phyloP scores from a whole-genome alignment of 2,888 invertebrate species.

The Onthophagus sagittarius region DNA sequence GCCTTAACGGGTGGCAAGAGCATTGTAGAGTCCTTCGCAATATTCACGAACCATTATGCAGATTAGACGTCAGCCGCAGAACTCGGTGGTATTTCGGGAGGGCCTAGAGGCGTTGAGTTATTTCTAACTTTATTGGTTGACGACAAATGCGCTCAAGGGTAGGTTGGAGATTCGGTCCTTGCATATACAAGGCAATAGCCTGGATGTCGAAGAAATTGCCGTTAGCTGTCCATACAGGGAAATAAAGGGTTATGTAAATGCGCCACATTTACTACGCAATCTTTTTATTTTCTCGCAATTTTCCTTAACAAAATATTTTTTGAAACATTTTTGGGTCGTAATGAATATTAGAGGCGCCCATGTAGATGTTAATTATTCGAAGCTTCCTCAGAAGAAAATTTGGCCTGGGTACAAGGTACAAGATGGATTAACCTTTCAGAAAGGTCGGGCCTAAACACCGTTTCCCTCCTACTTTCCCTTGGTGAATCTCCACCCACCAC shows the following conservation, averaged over 20 bases:
- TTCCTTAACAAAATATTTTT: background rate
- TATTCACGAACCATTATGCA: constrained; percentile 21
- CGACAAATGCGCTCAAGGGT: background rate
- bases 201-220: background rate
- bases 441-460: background rate
- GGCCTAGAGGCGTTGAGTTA: background rate
- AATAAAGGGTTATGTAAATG: background rate
- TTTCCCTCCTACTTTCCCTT: background rate
- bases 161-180: background rate
- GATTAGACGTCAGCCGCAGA: constrained; percentile 16
- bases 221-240: background rate
- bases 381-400: constrained; percentile 1
- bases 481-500: background rate
- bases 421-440: constrained; percentile 15
- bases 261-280: too few relatives aligned
- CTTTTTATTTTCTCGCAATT: background rate
- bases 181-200: background rate
- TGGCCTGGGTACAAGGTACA: constrained; percentile 15
- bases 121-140: background rate
- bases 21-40: background rate
- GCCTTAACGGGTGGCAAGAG: background rate
- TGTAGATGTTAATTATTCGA: constrained; percentile 7
- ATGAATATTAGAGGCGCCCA: background rate
- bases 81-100: background rate
- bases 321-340: background rate